Evolutionary conservation across 2,113 vertebrate genomes (phyloP), one percentile per base, ranked within the genome.

Genomic region (Daboia siamensis): DNA sequence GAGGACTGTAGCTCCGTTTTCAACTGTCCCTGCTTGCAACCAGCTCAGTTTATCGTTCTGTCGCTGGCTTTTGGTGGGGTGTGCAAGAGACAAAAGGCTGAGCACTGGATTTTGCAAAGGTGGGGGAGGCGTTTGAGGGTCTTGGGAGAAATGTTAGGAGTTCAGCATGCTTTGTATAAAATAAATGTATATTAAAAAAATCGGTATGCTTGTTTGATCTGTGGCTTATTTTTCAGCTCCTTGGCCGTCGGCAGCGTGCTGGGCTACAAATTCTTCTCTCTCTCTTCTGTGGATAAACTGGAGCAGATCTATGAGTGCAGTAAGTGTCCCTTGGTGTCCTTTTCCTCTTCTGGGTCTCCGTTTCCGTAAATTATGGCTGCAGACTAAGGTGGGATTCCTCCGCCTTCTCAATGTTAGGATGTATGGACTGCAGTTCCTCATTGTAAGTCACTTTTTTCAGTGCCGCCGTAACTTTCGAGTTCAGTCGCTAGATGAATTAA

Each of bases 251-350:
- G 99, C 97, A 99, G 98, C 96, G 99, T 99, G 97, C 98, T 99
- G 91, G 99, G 99, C 96, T 99, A 99, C 98, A 99, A 99, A 97
- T 99, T 99, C 97, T 99, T 99, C 98, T 99, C 99, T 93, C 97
- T 99, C 95, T 99, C 99, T 93, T 99, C 98, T 93, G 99, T 99
- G 97, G 99, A 99, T 98, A 99, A 99, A 97, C 97, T 99, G 98
- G 99, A 99, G 96, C 99, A 99, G 97, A 99, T 99, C 96, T 99
- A 99, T 98, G 99, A 99, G 98, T 99, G 98, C 98, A 98, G 99
- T 99, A 98, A 99, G 99, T 51, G 48, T 51, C 7, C 8, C 48
- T 51, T 8, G 48, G 48, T 51, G 39, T n/a, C 4, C 7, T 5
- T 23, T 15, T 17, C 2, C 1, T 0, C 23, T 20, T 5, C 59